A percentile compares a stretch with the other conserved stretches of the same genome.
Evolutionary conservation across 1,140 invertebrate genomes (phyloP).

Genomic region (Ceratina calcarata): DNA sequence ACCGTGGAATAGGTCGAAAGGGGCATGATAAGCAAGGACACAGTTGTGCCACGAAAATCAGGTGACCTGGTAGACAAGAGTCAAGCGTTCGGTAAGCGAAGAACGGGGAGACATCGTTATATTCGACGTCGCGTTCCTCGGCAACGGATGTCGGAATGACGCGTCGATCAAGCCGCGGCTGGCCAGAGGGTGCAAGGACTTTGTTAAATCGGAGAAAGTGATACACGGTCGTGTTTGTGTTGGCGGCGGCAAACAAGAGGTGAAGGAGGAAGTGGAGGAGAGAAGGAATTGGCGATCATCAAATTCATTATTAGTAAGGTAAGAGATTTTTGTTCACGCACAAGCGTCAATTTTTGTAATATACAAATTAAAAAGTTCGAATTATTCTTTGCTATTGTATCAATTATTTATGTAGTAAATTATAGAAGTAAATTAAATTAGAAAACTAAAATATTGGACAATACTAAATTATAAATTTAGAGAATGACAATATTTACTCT

Average conservation of each 20-base stretch:
- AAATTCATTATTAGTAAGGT: not conserved
- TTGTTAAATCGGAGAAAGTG: conserved; percentile 55
- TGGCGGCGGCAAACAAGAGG: not conserved
- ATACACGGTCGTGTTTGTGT: conserved; percentile 32
- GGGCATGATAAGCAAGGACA: conserved; percentile 68
- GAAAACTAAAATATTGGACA: too few species aligned
- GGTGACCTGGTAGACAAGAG: conserved; percentile 50
- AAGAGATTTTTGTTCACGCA: too few species aligned
- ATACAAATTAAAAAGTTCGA: too few species aligned
- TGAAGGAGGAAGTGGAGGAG: not conserved
- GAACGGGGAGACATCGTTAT: conserved; percentile 13
- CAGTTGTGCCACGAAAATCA: conserved; percentile 44
- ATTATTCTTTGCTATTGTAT: too few species aligned
- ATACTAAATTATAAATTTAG: too few species aligned
- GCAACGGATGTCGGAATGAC: conserved; percentile 64
- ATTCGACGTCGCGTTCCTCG: conserved; percentile 14
- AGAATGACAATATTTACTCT: too few species aligned
- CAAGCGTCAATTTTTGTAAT: too few species aligned
- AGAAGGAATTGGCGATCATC: not conserved
- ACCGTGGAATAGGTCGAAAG: not conserved
- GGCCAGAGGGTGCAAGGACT: conserved; percentile 54
- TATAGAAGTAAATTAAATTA: too few species aligned
- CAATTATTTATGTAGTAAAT: too few species aligned
- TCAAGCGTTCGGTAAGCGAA: not conserved
- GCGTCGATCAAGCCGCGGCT: conserved; percentile 55